These are phyloP conservation scores for Coryphaenoides rupestris DNA, from an alignment of 2,113 vertebrate species.

Conservation along the genomic window DNA sequence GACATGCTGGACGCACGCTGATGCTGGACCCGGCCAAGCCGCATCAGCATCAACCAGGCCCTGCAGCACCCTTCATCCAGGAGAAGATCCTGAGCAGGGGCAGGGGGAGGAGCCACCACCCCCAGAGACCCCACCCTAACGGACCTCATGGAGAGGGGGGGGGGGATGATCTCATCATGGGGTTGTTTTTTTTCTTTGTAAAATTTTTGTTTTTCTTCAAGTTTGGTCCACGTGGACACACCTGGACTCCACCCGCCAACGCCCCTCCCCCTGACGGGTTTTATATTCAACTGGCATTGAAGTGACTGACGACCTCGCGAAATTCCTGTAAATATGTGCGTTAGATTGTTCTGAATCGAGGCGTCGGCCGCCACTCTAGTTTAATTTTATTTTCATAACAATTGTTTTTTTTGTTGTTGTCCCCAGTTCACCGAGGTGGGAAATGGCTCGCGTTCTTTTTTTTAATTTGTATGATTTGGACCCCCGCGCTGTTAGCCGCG, in stretches of 20 bases:
- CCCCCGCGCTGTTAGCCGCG: constrained; percentile 44
- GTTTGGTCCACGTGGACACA: constrained; percentile 36
- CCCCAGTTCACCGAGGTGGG: constrained; percentile 29
- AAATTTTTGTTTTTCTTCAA: constrained; percentile 15
- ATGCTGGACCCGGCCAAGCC: constrained; percentile 98
- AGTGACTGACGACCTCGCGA: constrained; percentile 20
- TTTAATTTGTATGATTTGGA: constrained; percentile 1
- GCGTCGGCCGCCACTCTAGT: constrained; percentile 47
- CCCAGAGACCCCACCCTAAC: constrained; percentile 81
- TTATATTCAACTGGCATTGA: constrained; percentile 53
- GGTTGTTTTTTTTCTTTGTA: constrained; percentile 40
- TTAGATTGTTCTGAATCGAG: constrained; percentile 46
- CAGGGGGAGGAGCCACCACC: neutral
- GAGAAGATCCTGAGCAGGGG: constrained; percentile 25
- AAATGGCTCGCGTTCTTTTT: constrained; percentile 10
- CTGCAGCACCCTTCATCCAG: constrained; percentile 98
- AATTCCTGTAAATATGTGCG: constrained; percentile 64
- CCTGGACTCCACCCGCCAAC: constrained; percentile 4
- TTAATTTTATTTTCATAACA: constrained; percentile 2
- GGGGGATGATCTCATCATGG: constrained; percentile 28
- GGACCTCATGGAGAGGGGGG: constrained; percentile 69
- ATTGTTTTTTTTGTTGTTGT: constrained; percentile 19
- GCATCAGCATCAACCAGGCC: constrained; percentile 99
- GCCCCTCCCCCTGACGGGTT: constrained; percentile 23
- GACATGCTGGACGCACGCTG: constrained; percentile 95